Evolutionary conservation across 2,888 invertebrate genomes (phyloP), one percentile per base, ranked within the genome.

Genomic region (Mesoligia furuncula): DNA sequence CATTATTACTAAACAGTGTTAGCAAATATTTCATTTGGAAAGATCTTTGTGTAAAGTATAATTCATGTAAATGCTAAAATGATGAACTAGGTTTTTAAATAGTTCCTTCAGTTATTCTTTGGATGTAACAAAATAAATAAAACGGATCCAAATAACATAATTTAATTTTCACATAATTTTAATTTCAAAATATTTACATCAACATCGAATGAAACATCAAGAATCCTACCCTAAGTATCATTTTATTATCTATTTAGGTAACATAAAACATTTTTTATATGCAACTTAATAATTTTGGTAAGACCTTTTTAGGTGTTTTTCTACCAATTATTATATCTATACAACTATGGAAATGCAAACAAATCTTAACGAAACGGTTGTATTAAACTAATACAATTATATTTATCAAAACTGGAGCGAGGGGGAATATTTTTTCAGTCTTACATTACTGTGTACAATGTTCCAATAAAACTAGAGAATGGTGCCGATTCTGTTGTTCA

Each of bases 131-230:
- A 61, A 82, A 82, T 72, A 75, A 82, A 83, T 75, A 73, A 84
- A 76, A 73, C 69, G n/a, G 39, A 59, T 84, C 17, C 27, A 62
- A 67, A n/a, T 76, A 62, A 70, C 6, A 80, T 64, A 61, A 5
- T 83, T 75, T 83, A 73, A 75, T 83, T 64, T 68, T 61, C 65
- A 84, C 48, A 75, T 69, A 42, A 31, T 66, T 67, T 57, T 45
- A 27, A 66, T 48, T 75, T 31, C 24, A 57, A 61, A 66, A 54
- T 64, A 69, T 82, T 82, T 64, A 81, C 57, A 79, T 68, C 45
- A 1, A 67, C 15, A 74, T 64, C 20, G 0, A 48, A 73, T 36
- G 24, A 65, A 78, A 65, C 36, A 69, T 31, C 42, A 67, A n/a
- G 20, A 70, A 57, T 54, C 20, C 15, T 57, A 42, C 4, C 17